A percentile compares a stretch with the other conserved stretches of the same genome.
Evolutionary conservation across 1,140 invertebrate species (phyloP).

Genomic region (Drosophila pallidifrons): DNA sequence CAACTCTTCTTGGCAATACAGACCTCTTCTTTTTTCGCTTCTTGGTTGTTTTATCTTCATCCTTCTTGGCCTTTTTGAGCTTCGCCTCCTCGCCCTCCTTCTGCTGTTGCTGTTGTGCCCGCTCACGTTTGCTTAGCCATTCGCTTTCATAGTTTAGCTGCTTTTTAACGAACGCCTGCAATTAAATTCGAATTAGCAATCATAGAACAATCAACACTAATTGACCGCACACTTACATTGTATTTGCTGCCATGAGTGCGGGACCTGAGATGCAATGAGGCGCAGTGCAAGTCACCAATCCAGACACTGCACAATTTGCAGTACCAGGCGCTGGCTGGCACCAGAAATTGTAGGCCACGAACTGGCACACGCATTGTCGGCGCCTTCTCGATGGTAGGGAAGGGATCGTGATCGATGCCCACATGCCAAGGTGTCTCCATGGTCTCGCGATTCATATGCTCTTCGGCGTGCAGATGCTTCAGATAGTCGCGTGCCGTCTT

Average conservation of each 20-base stretch:
- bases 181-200: neutral
- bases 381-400: conserved; percentile 88
- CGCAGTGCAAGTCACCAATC: conserved; percentile 95
- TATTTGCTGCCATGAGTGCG: conserved; percentile 91
- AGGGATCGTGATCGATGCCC: conserved; percentile 86
- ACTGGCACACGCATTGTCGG: conserved; percentile 92
- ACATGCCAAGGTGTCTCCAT: conserved; percentile 92
- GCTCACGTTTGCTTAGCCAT: conserved; percentile 92
- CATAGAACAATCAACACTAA: neutral
- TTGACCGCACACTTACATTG: conserved; percentile 87
- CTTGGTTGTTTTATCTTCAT: conserved; percentile 77
- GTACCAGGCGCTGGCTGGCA: conserved; percentile 94
- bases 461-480: conserved; percentile 91
- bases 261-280: conserved; percentile 93
- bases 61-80: conserved; percentile 79
- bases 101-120: conserved; percentile 87
- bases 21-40: conserved; percentile 81
- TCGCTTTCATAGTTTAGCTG: conserved; percentile 94
- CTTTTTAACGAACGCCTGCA: conserved; percentile 91
- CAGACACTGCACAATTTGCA: conserved; percentile 94
- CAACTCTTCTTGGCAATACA: neutral
- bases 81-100: conserved; percentile 85
- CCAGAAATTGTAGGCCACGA: conserved; percentile 93
- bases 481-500: conserved; percentile 93
- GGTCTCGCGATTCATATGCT: conserved; percentile 89